These are phyloP conservation scores for Erpetoichthys calabaricus DNA, from an alignment of 2,797 vertebrate genomes.

Conservation along the genomic window DNA sequence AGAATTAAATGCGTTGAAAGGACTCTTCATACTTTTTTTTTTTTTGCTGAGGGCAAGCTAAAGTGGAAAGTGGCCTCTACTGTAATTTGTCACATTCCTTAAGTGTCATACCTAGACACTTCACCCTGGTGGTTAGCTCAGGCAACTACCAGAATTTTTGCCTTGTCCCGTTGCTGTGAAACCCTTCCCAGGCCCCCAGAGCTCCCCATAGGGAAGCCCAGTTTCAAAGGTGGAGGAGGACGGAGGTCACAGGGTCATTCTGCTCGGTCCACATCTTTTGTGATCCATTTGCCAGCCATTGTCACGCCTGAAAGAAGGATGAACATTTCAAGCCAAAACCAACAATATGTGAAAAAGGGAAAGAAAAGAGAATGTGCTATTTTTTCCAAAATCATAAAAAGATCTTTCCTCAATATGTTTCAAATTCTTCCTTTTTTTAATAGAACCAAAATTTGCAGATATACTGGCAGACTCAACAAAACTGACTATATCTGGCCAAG, in stretches of 20 bases:
- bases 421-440: too few species aligned
- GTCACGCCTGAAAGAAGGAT: conserved; percentile 33
- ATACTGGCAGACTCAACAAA: too few species aligned
- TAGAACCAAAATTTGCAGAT: too few species aligned
- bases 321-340: conserved; percentile 27
- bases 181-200: conserved; percentile 5
- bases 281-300: conserved; percentile 25
- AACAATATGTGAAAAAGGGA: conserved; percentile 23
- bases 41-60: too few species aligned
- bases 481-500: too few species aligned
- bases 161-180: background rate
- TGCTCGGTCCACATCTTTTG: conserved; percentile 15
- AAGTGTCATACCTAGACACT: too few species aligned
- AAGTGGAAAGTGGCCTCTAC: too few species aligned
- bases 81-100: too few species aligned
- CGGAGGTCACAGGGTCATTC: conserved; percentile 23
- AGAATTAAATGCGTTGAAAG: too few species aligned
- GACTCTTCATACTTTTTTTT: too few species aligned
- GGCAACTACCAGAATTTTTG: too few species aligned
- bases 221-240: conserved; percentile 13
- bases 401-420: background rate
- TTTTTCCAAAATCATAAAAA: conserved; percentile 16
- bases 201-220: conserved; percentile 13
- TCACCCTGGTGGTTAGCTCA: too few species aligned
- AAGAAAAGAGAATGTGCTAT: conserved; percentile 16